A percentile compares a stretch with the other conserved stretches of the same genome.
Conservation (phyloP, 2,113 vertebrate species). For the Eira barbara region DNA sequence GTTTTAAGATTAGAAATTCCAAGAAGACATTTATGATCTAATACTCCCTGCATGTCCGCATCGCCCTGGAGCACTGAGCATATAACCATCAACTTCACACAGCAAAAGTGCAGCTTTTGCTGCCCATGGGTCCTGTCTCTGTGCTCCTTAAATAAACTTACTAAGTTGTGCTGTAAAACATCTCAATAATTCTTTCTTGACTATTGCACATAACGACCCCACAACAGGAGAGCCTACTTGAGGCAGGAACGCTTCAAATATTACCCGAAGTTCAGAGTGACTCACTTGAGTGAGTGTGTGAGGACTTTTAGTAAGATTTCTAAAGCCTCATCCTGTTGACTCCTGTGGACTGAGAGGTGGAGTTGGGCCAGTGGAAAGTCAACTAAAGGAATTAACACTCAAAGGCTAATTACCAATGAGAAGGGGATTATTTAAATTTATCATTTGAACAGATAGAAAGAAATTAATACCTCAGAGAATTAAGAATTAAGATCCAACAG, state of each 20-base stretch:
- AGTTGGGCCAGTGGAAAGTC: too few relatives aligned
- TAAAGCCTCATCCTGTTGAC: not conserved
- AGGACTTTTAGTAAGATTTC: not conserved
- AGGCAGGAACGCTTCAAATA: not conserved
- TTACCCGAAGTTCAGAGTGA: too few relatives aligned
- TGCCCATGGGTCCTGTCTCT: not conserved
- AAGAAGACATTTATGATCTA: not conserved
- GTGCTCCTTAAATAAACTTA: not conserved
- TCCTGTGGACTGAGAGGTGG: not conserved
- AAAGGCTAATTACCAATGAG: not conserved
- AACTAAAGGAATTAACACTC: not conserved
- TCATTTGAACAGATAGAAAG: not conserved
- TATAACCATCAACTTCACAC: not conserved
- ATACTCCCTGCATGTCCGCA: not conserved
- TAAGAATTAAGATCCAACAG: not conserved
- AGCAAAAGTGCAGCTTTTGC: not conserved
- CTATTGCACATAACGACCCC: not conserved
- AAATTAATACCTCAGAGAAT: not conserved
- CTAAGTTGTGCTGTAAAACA: not conserved
- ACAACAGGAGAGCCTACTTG: not conserved
- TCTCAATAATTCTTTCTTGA: not conserved
- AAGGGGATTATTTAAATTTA: not conserved
- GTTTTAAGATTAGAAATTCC: not conserved
- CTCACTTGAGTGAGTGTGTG: too few relatives aligned
- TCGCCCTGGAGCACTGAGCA: not conserved